A percentile compares a stretch with the other conserved stretches of the same genome.
Conservation (phyloP, 2,113 vertebrate genomes). For the Phoenicopterus ruber region DNA sequence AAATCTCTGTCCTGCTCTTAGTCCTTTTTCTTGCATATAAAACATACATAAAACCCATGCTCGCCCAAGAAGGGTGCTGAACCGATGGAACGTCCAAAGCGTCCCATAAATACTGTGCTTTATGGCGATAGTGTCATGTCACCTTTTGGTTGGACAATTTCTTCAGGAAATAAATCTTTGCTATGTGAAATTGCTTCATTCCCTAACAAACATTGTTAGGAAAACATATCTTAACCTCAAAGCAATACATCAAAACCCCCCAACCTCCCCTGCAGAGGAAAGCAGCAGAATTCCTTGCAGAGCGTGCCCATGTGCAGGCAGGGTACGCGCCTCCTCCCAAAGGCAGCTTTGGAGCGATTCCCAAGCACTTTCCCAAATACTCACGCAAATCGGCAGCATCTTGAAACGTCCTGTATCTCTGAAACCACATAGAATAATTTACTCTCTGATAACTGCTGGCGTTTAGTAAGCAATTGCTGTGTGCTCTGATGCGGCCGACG, state of each 20-base stretch:
- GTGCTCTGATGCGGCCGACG: not conserved
- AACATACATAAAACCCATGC: not conserved
- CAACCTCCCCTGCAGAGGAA: not conserved
- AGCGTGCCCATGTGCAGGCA: not conserved
- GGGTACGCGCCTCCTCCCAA: not conserved
- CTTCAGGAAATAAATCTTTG: not conserved
- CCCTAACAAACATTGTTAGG: not conserved
- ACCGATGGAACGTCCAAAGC: not conserved
- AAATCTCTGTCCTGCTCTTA: not conserved
- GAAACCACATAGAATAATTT: not conserved
- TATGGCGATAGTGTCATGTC: not conserved
- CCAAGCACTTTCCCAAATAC: not conserved
- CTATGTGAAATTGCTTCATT: not conserved
- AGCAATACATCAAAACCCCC: not conserved
- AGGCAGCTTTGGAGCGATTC: not conserved
- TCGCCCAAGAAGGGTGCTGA: not conserved
- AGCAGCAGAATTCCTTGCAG: not conserved
- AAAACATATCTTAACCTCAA: not conserved
- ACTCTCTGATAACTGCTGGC: not conserved
- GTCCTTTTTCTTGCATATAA: not conserved
- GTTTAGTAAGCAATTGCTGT: not conserved
- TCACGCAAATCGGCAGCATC: not conserved
- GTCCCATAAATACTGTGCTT: not conserved
- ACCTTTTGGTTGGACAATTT: not conserved
- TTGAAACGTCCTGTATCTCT: not conserved